Evolutionary conservation across 2,797 vertebrate genomes (phyloP), one percentile per base, ranked within the genome.

Genomic region (Diceros bicornis): DNA sequence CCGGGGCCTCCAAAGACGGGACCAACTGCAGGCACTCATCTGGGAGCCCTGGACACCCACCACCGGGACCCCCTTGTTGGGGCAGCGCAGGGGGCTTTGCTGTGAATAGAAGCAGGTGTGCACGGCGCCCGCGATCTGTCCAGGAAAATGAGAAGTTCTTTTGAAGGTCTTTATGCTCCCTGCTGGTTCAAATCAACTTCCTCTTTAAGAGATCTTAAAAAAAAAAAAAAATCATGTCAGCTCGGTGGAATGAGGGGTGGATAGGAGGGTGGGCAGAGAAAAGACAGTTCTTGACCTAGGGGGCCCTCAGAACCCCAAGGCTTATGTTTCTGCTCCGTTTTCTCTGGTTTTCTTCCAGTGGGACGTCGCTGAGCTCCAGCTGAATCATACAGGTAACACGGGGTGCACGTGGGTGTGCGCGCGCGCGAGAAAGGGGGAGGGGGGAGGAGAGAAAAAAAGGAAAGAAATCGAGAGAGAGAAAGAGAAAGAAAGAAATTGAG

Each of bases 351-450:
- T 87, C 93, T 96, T 94, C 47, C 96, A 97, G 97, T 11, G 25
- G 29, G 95, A 96, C 27, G 1, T 95, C 20, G 97, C 97, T 32
- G 97, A 97, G 75, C 92, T 98, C 18, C 97, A 97, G 88, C 37
- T 98, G 69, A 97, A 97, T 23, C 74, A 81, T 83, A 97, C 97
- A 95, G 94, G 97, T 97, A 92, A 96, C 4, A 0, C 0, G 57
- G 29, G 34, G 52, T 41, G 47, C 57, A 6, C 3, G 34, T 44
- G 57, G 17, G 62, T 11, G 69, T 18, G 47, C 47, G 50, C 50
- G 50, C 50, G 12, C 13, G 50, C 13, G 55, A 64, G 52, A 27
- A 21, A 50, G 27, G 71, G 75, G 55, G 32, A 86, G 20, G 72
- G 82, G 81, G 50, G 21, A 55, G 41, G 34, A 74, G 57, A 68